These are phyloP conservation scores for Strix aluco DNA, from an alignment of 2,113 vertebrate species.

Conservation along the genomic window DNA sequence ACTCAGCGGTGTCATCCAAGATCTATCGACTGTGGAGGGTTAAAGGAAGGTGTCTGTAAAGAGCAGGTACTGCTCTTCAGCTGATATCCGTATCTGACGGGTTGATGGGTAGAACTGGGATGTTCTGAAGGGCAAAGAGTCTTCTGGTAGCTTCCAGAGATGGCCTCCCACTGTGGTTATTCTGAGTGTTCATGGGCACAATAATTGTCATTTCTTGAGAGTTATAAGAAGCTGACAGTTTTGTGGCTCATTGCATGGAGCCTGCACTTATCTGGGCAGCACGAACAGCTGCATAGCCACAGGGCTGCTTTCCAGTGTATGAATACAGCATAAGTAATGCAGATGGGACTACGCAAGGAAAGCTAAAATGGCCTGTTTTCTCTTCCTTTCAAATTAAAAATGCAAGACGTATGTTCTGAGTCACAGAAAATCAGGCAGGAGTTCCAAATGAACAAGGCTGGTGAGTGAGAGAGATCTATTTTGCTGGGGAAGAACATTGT, in stretches of 20 bases:
- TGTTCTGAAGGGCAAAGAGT: not conserved
- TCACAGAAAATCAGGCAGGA: not conserved
- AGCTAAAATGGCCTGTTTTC: conserved; percentile 38
- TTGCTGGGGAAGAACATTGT: not conserved
- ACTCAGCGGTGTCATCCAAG: not conserved
- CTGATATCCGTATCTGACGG: not conserved
- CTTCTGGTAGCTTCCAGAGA: conserved; percentile 4
- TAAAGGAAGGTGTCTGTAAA: not conserved
- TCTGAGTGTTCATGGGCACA: not conserved
- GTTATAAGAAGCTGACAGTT: not conserved
- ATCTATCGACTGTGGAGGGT: not conserved
- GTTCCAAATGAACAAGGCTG: not conserved
- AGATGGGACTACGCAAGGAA: not conserved
- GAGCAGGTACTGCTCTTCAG: not conserved
- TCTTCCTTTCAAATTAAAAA: conserved; percentile 49
- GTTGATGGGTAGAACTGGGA: not conserved
- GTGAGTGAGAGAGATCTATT: not conserved
- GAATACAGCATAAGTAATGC: conserved; percentile 28
- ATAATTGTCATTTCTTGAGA: conserved; percentile 7
- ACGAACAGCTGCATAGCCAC: conserved; percentile 28
- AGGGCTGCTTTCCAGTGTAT: conserved; percentile 32
- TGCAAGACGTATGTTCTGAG: conserved; percentile 32
- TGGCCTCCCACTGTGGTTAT: not conserved
- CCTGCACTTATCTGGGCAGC: conserved; percentile 38
- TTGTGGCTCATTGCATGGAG: not conserved